Base-by-base conservation (phyloP, 2,113 vertebrate genomes). In the Sebastes schlegelii region DNA sequence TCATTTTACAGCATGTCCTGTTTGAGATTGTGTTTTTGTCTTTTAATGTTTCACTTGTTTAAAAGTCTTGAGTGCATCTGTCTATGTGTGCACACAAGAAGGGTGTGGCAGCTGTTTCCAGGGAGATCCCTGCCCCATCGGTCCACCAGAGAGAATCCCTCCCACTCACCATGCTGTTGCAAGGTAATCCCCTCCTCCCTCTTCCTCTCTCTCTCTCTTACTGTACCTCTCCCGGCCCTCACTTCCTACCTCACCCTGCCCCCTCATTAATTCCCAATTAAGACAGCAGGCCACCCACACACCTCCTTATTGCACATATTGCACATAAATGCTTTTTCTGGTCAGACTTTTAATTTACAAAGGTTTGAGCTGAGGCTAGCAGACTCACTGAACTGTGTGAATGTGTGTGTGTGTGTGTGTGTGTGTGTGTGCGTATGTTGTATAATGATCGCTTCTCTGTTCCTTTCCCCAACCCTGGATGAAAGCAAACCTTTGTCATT, bases 201-300 rank as follows among this genome's bases (percentile, higher is more conserved):
- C 67, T 65, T 54, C 40, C 42, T 48, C 40, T 78, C 34, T 17
- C 34, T 48, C 54, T 17, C 72, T 67, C 46, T 55, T 64, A 82
- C 48, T 26, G 34, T 83, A 64, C n/a, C 60, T 55, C 55, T 42
- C 58, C 40, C 69, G 40, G 49, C 80, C 52, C 62, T 48, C 73
- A 51, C 83, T 81, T 74, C 82, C 77, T 73, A n/a, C 52, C 86
- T 89, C 86, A 85, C 72, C 84, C 86, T 66, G 51, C 63, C 80
- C 72, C 82, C 87, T 94, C 93, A 95, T 95, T 95, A 95, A 94
- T 93, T 95, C 89, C 82, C 77, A 92, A 94, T 94, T 94, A 95
- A 94, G 92, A 87, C 85, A 88, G 88, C 85, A 86, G 84, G 86
- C 84, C 85, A 77, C 90, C 76, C 86, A 90, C 87, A 88, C 86